Evolutionary conservation across 2,797 vertebrate species (phyloP), one percentile per base, ranked within the genome.

Genomic region (Cynodonichthys magdalenae): DNA sequence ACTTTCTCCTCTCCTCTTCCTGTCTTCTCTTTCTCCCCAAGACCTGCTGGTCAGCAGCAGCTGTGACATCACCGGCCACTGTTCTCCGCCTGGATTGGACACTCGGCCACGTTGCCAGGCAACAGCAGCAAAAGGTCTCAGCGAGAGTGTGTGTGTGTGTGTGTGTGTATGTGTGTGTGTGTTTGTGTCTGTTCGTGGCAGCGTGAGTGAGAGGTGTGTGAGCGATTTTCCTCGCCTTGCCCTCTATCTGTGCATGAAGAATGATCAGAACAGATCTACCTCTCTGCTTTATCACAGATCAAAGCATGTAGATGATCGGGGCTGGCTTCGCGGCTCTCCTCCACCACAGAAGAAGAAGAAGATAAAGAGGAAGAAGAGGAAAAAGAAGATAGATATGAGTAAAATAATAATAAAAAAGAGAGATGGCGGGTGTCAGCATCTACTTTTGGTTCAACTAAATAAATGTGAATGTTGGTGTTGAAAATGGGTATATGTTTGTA

Each of bases 51-150:
- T 93, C 93, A 93, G 93, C 91, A 90, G 84, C 85, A 89, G 81
- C 89, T 86, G 91, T 94, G 92, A 94, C 92, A 93, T 94, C 93
- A 94, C 92, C 73, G 92, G 91, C 91, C 92, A 92, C 90, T 89
- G 89, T 87, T 90, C 92, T 90, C 85, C 51, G 39, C 90, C 84
- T 69, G 85, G 90, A 94, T 94, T 94, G 93, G 93, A 92, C 92
- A 93, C 71, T 91, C 68, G 91, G 88, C 85, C 87, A 88, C 82
- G 93, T 94, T 94, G 93, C 93, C 91, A 92, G 89, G 93, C 93
- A 94, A 94, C 93, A 93, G 90, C 88, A 93, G 90, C 79, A 82
- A 93, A 93, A 94, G 92, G 93, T 94, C 93, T 94, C 78, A 60
- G 85, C 80, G 86, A 70, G 81, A 83, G 69, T 64, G 65, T 63